phyloP scores from a whole-genome alignment of 2,797 vertebrate species.

The Lagocephalus sceleratus region DNA sequence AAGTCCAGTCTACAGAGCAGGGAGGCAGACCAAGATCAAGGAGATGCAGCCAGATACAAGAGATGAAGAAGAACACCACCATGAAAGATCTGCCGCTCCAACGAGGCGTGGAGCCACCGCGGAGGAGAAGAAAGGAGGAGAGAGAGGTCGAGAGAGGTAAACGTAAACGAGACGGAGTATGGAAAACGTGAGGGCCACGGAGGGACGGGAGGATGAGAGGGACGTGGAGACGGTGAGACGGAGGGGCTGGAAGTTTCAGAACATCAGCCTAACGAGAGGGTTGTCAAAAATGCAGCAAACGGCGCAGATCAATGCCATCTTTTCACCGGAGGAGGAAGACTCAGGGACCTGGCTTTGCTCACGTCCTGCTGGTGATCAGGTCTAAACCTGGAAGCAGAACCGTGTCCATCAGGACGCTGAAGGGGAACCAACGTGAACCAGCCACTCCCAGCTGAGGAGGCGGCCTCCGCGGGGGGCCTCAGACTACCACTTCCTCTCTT shows the following conservation, averaged over 20 bases:
- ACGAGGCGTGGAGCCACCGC: slow-evolving; percentile 24
- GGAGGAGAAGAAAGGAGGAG: background rate
- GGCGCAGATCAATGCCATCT: too few species aligned
- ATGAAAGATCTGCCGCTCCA: slow-evolving; percentile 36
- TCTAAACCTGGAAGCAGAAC: too few species aligned
- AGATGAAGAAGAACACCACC: slow-evolving; percentile 17
- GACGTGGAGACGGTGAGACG: slow-evolving; percentile 4
- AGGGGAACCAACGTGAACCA: too few species aligned
- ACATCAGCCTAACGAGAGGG: slow-evolving; percentile 9
- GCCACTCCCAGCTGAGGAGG: too few species aligned
- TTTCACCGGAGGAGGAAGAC: background rate
- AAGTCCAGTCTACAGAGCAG: background rate
- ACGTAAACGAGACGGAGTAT: slow-evolving; percentile 16
- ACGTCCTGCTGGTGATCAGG: too few species aligned
- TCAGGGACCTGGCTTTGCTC: too few species aligned
- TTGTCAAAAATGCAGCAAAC: too few species aligned
- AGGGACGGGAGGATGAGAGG: slow-evolving; percentile 22
- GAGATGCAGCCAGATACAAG: slow-evolving; percentile 23
- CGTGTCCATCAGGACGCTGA: too few species aligned
- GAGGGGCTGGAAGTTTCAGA: slow-evolving; percentile 20
- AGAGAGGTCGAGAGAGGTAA: background rate
- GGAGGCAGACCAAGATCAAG: slow-evolving; percentile 1
- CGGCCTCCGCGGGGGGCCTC: too few species aligned
- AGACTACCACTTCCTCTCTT: too few species aligned
- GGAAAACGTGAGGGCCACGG: slow-evolving; percentile 18